A percentile compares a stretch with the other conserved stretches of the same genome.
phyloP scores from a whole-genome alignment of 2,113 vertebrate species.

The Phasianus colchicus region DNA sequence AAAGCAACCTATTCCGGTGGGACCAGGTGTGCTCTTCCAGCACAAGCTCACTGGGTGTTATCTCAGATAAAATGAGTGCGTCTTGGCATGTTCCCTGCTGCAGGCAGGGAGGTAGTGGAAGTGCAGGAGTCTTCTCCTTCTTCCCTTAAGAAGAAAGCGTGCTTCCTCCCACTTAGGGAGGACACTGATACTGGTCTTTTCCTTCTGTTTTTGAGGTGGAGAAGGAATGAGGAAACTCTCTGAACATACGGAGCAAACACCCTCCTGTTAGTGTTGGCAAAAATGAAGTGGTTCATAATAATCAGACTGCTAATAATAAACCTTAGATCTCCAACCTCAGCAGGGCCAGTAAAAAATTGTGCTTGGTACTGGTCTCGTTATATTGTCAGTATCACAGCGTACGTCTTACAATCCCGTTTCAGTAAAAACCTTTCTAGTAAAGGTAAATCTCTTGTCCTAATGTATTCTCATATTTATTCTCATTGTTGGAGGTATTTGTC shows the following conservation, averaged over 20 bases:
- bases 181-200: neutral
- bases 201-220: neutral
- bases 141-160: neutral
- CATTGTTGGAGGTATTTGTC: neutral
- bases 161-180: neutral
- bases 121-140: neutral
- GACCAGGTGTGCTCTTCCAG: neutral
- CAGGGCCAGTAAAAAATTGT: too few relatives aligned
- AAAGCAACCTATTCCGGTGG: neutral
- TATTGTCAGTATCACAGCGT: too few relatives aligned
- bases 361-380: neutral
- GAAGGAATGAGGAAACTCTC: too few relatives aligned
- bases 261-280: too few relatives aligned
- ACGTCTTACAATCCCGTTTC: neutral
- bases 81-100: neutral
- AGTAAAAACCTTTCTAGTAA: neutral
- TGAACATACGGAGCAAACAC: too few relatives aligned
- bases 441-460: neutral
- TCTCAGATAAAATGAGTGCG: neutral
- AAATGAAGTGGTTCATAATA: neutral
- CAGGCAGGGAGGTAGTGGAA: neutral
- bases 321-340: neutral
- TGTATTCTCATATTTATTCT: neutral
- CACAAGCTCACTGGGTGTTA: neutral
- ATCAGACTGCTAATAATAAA: neutral